A percentile compares a stretch with the other conserved stretches of the same genome.
These are phyloP conservation scores for Calliopsis andreniformis DNA, from an alignment of 1,140 invertebrate genomes.

Conservation along the genomic window DNA sequence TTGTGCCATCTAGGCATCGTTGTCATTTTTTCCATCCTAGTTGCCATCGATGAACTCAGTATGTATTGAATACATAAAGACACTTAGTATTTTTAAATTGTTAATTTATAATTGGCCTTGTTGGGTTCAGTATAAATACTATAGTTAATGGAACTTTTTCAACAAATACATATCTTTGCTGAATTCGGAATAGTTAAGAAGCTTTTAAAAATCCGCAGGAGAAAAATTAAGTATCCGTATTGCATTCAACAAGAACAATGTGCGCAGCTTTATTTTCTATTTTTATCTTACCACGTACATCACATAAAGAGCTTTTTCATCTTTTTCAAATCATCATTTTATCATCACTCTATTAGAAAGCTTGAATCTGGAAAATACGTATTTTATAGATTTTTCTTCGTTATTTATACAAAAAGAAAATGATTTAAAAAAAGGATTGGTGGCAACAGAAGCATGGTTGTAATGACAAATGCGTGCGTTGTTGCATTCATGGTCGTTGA, in stretches of 20 bases:
- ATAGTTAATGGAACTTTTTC: not conserved
- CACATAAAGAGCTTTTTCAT: conserved; percentile 13
- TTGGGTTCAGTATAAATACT: conserved; percentile 22
- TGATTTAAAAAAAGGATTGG: not conserved
- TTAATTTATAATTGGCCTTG: not conserved
- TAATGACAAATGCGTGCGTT: conserved; percentile 50
- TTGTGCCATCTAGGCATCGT: conserved; percentile 33
- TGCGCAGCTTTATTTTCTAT: conserved; percentile 5
- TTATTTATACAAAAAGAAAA: not conserved
- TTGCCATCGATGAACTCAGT: conserved; percentile 24
- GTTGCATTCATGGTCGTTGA: conserved; percentile 50
- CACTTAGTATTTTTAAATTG: conserved; percentile 1
- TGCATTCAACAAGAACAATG: conserved; percentile 24
- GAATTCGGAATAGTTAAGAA: not conserved
- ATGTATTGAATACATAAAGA: conserved; percentile 2
- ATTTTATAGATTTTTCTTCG: not conserved
- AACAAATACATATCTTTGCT: conserved; percentile 5
- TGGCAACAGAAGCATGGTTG: conserved; percentile 13
- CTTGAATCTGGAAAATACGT: conserved; percentile 27
- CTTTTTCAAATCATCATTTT: not conserved
- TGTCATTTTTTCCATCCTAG: conserved; percentile 35
- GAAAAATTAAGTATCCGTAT: not conserved
- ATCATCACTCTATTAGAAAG: not conserved
- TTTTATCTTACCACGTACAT: conserved; percentile 25
- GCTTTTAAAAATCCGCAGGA: not conserved